Conservation (phyloP, 2,888 invertebrate species). For the Cheilosia variabilis region DNA sequence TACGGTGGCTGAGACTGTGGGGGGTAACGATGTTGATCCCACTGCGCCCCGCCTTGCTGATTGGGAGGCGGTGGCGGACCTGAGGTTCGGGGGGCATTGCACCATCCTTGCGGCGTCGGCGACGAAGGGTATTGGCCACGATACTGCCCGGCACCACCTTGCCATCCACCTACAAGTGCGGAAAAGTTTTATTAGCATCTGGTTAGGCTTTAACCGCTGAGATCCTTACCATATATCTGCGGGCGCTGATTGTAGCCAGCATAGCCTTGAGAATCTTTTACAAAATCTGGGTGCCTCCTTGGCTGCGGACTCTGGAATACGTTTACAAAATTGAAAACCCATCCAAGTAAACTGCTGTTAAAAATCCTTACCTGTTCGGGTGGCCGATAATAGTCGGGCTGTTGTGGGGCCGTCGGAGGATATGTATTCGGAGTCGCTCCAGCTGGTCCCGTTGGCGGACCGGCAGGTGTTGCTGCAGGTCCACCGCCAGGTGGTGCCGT, state of each 20-base stretch:
- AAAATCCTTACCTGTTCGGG: slow-evolving; percentile 82
- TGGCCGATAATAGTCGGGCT: slow-evolving; percentile 86
- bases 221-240: slow-evolving; percentile 87
- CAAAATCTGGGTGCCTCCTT: slow-evolving; percentile 92
- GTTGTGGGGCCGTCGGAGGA: slow-evolving; percentile 84
- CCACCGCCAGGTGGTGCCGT: slow-evolving; percentile 83
- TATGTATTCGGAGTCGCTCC: slow-evolving; percentile 84
- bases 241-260: slow-evolving; percentile 88
- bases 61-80: slow-evolving; percentile 83
- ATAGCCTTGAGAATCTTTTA: slow-evolving; percentile 89
- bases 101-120: slow-evolving; percentile 82
- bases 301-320: slow-evolving; percentile 87
- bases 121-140: slow-evolving; percentile 83
- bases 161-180: slow-evolving; percentile 86
- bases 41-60: slow-evolving; percentile 82
- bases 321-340: not conserved
- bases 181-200: too few relatives aligned
- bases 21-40: slow-evolving; percentile 84
- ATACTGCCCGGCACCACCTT: slow-evolving; percentile 85
- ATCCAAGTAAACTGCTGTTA: not conserved
- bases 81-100: slow-evolving; percentile 80
- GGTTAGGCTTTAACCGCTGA: not conserved
- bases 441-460: slow-evolving; percentile 82
- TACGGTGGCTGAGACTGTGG: slow-evolving; percentile 82
- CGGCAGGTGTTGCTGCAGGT: slow-evolving; percentile 77